Evolutionary conservation across 2,797 vertebrate species (phyloP).

Genomic region (Heteromormyrus szaboi): DNA sequence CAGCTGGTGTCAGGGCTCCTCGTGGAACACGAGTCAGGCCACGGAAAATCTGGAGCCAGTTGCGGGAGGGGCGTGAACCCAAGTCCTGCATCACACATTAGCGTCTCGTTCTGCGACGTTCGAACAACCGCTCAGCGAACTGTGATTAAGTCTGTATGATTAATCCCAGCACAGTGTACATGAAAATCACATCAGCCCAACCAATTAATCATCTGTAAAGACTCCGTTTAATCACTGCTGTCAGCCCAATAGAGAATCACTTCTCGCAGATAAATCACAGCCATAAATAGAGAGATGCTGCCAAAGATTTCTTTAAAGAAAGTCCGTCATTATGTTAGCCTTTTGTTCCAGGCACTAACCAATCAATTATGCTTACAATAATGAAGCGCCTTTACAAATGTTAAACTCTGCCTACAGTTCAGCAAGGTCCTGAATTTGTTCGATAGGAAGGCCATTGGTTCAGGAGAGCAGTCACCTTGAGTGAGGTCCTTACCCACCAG

Average conservation of each 20-base stretch:
- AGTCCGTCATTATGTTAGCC: neutral
- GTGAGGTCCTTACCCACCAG: neutral
- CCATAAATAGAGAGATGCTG: neutral
- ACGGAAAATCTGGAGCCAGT: neutral
- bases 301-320: neutral
- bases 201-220: neutral
- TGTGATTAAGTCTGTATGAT: neutral
- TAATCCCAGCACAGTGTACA: neutral
- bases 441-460: neutral
- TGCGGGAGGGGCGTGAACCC: neutral
- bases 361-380: neutral
- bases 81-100: neutral
- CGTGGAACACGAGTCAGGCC: neutral
- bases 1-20: neutral
- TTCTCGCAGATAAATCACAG: neutral
- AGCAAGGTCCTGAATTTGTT: neutral
- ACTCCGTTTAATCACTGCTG: neutral
- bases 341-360: neutral
- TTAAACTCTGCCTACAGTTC: neutral
- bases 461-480: neutral
- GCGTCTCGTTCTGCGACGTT: neutral
- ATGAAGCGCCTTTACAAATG: neutral
- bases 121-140: neutral
- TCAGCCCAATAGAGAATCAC: neutral
- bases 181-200: neutral